These are phyloP conservation scores for Clytia hemisphaerica DNA, from an alignment of 30 jellyfish, hydroid and myxozoan species.

Conservation along the genomic window DNA sequence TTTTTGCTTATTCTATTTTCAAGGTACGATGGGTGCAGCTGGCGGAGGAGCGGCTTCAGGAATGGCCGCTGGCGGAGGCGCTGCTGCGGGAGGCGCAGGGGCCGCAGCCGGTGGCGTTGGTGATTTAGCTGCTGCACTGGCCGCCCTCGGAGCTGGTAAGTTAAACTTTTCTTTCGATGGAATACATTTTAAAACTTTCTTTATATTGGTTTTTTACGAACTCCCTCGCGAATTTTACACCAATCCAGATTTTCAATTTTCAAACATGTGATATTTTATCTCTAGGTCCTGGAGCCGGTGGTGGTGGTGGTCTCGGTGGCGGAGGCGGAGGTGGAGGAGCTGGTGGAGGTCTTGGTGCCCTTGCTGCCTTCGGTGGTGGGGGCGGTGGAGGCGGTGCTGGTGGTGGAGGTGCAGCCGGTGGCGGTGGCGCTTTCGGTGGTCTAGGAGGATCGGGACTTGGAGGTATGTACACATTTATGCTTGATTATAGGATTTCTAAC, in stretches of 20 bases:
- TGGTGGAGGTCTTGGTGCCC: constrained; percentile 66
- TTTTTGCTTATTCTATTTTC: background rate
- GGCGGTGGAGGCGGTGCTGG: constrained; percentile 85
- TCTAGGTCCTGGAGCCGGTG: constrained; percentile 54
- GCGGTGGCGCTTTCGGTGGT: too few relatives aligned
- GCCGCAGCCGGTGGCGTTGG: constrained; percentile 70
- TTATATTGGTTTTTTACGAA: too few relatives aligned
- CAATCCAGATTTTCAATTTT: too few relatives aligned
- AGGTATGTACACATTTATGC: too few relatives aligned
- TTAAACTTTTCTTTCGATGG: too few relatives aligned
- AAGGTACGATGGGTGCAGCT: constrained; percentile 30
- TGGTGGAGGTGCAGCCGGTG: constrained; percentile 71
- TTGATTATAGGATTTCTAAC: too few relatives aligned
- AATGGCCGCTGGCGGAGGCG: constrained; percentile 62
- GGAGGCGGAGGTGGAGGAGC: constrained; percentile 60
- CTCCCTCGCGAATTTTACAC: too few relatives aligned
- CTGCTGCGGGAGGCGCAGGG: constrained; percentile 49
- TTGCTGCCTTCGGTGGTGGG: constrained; percentile 59
- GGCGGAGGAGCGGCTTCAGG: constrained; percentile 60
- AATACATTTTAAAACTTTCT: too few relatives aligned
- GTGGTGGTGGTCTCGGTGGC: constrained; percentile 29
- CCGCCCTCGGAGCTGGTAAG: constrained; percentile 60
- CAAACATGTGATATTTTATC: too few relatives aligned
- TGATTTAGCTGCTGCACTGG: constrained; percentile 72
- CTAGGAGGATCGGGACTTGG: too few relatives aligned